Evolutionary conservation across 2,888 invertebrate species (phyloP).

Genomic region (Digitonthophagus gazella): DNA sequence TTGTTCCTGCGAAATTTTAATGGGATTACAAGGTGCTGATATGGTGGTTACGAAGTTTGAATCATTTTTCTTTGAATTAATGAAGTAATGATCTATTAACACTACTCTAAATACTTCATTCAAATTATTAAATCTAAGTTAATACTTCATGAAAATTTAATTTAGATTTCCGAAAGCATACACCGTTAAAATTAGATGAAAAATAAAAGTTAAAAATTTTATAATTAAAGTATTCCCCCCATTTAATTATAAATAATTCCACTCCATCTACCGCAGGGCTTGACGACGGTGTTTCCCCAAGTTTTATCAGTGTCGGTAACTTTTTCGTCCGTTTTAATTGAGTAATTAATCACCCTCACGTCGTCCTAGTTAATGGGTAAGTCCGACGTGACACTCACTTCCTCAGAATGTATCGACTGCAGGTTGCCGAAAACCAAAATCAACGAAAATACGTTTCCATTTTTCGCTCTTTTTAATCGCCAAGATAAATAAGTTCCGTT

Average conservation of each 20-base stretch:
- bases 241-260: background rate
- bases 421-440: background rate
- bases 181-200: background rate
- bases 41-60: background rate
- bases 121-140: too few species aligned
- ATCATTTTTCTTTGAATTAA: background rate
- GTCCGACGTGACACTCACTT: background rate
- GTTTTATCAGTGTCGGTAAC: background rate
- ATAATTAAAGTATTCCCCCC: background rate
- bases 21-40: background rate
- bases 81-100: too few species aligned
- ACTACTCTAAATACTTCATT: too few species aligned
- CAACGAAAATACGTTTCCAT: background rate
- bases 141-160: too few species aligned
- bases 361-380: constrained; percentile 8
- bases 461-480: background rate
- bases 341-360: constrained; percentile 18
- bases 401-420: background rate
- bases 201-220: background rate
- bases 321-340: constrained; percentile 18
- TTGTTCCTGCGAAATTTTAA: background rate
- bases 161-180: too few species aligned
- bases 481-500: background rate
- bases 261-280: background rate
- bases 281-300: background rate